A percentile compares a stretch with the other conserved stretches of the same genome.
phyloP scores from a whole-genome alignment of 2,888 invertebrate species.

The Camptogramma bilineatum region DNA sequence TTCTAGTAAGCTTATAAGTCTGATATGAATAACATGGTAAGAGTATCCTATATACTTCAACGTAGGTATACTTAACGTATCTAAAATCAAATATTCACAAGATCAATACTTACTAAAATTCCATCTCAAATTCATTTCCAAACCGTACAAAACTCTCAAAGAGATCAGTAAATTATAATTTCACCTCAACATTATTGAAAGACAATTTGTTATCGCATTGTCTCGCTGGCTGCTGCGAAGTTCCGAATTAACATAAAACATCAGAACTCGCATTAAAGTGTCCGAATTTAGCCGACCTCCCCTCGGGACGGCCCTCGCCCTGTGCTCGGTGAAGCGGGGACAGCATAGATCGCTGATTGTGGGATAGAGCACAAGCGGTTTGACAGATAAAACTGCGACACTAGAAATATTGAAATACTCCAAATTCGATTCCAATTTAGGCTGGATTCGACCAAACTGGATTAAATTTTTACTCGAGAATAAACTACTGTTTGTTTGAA shows the following conservation, averaged over 20 bases:
- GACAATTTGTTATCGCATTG: conserved; percentile 54
- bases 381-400: not conserved
- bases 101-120: not conserved
- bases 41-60: too few species aligned
- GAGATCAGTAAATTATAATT: conserved; percentile 6
- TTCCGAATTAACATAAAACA: conserved; percentile 83
- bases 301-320: conserved; percentile 67
- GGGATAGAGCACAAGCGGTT: conserved; percentile 49
- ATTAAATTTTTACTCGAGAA: too few species aligned
- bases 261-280: conserved; percentile 84
- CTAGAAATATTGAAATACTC: too few species aligned
- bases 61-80: too few species aligned
- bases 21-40: too few species aligned
- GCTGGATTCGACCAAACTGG: too few species aligned
- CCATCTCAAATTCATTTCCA: not conserved
- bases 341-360: conserved; percentile 41
- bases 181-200: conserved; percentile 41
- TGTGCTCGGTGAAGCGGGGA: conserved; percentile 61
- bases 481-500: too few species aligned
- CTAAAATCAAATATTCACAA: not conserved
- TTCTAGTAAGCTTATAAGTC: too few species aligned
- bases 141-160: not conserved
- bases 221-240: conserved; percentile 68
- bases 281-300: conserved; percentile 70
- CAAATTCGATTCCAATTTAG: too few species aligned